phyloP scores from a whole-genome alignment of 2,113 vertebrate species.

The Mohoua ochrocephala region DNA sequence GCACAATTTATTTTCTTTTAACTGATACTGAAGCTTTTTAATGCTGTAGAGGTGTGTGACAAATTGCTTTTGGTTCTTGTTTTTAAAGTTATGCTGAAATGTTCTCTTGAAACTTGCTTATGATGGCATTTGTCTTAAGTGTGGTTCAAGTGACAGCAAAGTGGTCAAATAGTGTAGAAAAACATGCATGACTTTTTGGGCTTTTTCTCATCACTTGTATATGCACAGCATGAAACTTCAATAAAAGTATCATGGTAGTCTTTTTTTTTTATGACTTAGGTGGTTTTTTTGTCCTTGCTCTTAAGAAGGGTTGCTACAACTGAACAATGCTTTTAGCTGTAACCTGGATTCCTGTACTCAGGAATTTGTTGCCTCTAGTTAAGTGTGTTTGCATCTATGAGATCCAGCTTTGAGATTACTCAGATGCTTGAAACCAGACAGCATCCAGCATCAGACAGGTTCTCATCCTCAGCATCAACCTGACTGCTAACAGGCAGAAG shows the following conservation, averaged over 20 bases:
- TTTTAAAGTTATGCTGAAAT: constrained; percentile 62
- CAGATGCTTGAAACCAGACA: neutral
- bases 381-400: neutral
- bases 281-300: neutral
- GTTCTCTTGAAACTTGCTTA: constrained; percentile 61
- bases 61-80: constrained; percentile 46
- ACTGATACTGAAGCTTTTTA: constrained; percentile 40
- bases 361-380: neutral
- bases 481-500: neutral
- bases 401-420: neutral
- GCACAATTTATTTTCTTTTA: neutral
- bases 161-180: constrained; percentile 62
- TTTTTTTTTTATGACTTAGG: neutral
- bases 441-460: neutral
- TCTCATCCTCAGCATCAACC: neutral
- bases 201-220: constrained; percentile 51
- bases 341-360: neutral
- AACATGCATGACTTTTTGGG: constrained; percentile 59
- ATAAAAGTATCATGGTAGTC: constrained; percentile 68
- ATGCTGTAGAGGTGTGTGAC: constrained; percentile 48
- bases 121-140: constrained; percentile 65
- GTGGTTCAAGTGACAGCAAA: constrained; percentile 64
- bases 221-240: constrained; percentile 66
- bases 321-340: neutral
- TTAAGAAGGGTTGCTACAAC: neutral